Evolutionary conservation across 2,888 invertebrate species (phyloP).

Genomic region (Oithona nana): DNA sequence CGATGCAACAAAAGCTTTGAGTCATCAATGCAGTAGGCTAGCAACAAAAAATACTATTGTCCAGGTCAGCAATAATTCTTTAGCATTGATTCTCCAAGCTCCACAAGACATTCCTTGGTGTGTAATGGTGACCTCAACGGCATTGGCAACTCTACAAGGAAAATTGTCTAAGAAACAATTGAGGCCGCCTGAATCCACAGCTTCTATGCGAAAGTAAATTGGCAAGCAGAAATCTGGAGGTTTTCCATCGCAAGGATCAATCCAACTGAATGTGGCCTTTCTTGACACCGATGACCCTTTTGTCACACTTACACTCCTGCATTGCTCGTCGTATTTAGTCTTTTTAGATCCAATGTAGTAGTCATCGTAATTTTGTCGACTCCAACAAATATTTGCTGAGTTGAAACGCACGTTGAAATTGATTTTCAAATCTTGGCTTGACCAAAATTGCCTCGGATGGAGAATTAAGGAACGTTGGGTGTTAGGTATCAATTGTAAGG

Average conservation of each 20-base stretch:
- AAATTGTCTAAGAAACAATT: not conserved
- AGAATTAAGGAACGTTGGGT: not conserved
- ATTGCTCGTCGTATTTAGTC: not conserved
- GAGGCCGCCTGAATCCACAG: not conserved
- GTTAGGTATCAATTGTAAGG: not conserved
- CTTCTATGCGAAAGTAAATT: not conserved
- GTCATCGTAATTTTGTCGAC: not conserved
- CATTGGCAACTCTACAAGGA: not conserved
- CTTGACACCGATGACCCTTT: not conserved
- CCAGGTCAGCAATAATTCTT: too few relatives aligned
- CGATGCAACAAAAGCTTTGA: too few relatives aligned
- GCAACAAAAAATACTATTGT: too few relatives aligned
- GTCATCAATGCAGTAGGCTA: too few relatives aligned
- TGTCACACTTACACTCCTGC: not conserved
- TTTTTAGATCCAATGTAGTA: not conserved
- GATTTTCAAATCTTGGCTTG: not conserved
- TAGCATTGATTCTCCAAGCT: too few relatives aligned
- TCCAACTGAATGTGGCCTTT: not conserved
- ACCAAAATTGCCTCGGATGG: not conserved
- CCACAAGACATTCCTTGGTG: not conserved
- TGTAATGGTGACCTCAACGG: not conserved
- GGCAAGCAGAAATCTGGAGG: not conserved
- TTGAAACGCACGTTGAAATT: not conserved
- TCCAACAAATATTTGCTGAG: constrained; percentile 3
- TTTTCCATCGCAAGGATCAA: not conserved